Evolutionary conservation across 2,113 vertebrate species (phyloP).

Genomic region (Urocitellus parryii): DNA sequence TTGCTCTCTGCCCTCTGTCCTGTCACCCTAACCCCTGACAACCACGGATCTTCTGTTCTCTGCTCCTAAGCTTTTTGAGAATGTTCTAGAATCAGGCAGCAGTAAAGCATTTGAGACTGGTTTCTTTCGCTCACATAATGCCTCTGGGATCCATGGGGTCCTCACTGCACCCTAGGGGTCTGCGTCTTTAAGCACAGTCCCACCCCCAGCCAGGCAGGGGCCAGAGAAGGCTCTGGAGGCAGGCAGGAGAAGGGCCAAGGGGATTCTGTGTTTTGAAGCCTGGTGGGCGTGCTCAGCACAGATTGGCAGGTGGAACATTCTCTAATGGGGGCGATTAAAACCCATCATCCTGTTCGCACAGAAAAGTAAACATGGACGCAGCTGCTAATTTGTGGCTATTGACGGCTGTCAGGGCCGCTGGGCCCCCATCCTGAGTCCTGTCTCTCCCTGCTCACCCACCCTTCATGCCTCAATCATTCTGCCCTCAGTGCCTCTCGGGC

Average conservation of each 20-base stretch:
- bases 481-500: not conserved
- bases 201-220: not conserved
- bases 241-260: too few relatives aligned
- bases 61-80: not conserved
- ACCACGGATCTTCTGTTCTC: not conserved
- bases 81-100: not conserved
- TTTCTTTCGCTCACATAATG: not conserved
- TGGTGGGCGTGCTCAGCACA: not conserved
- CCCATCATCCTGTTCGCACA: not conserved
- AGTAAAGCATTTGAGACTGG: not conserved
- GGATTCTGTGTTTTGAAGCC: not conserved
- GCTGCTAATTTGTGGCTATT: not conserved
- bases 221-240: not conserved
- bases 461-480: rapidly evolving
- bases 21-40: not conserved
- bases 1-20: not conserved
- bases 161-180: not conserved
- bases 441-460: not conserved
- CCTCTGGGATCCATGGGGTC: not conserved
- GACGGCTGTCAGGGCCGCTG: not conserved
- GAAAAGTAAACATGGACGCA: constrained; percentile 30
- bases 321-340: constrained; percentile 53
- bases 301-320: not conserved
- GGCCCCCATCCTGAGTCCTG: not conserved
- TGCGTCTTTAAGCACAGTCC: not conserved